Evolutionary conservation across 2,888 invertebrate species (phyloP), one percentile per base, ranked within the genome.

Genomic region (Dasypolia templi): DNA sequence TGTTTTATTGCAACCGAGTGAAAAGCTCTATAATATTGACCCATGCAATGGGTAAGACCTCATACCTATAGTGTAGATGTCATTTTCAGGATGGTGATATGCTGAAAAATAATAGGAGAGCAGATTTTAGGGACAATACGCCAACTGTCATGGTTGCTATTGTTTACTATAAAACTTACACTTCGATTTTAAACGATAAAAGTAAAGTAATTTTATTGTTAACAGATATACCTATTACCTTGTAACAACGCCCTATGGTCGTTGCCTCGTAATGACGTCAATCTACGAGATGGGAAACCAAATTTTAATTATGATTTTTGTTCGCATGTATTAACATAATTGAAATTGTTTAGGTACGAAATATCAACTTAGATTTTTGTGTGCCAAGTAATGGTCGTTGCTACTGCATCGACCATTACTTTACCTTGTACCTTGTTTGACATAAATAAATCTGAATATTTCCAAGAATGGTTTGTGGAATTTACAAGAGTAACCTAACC

Each of bases 201-300:
- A 58, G n/a, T 53, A 39, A 17, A n/a, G 51, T 44, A 29, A 56
- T 42, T 66, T 67, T 42, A 19, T 58, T 42, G n/a, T n/a, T n/a
- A n/a, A n/a, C n/a, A n/a, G n/a, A n/a, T n/a, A n/a, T n/a, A n/a
- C n/a, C n/a, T n/a, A n/a, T n/a, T n/a, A n/a, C n/a, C n/a, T n/a
- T n/a, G n/a, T n/a, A n/a, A n/a, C n/a, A n/a, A n/a, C n/a, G n/a
- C n/a, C n/a, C n/a, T n/a, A n/a, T n/a, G n/a, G n/a, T n/a, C n/a
- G n/a, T n/a, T n/a, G n/a, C n/a, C n/a, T n/a, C n/a, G n/a, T n/a
- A n/a, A n/a, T n/a, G n/a, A n/a, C n/a, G n/a, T n/a, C n/a, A n/a
- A n/a, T n/a, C n/a, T n/a, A n/a, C n/a, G n/a, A n/a, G n/a, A n/a
- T n/a, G n/a, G n/a, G n/a, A n/a, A n/a, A n/a, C n/a, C n/a, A n/a